Evolutionary conservation across 2,888 invertebrate species (phyloP), one percentile per base, ranked within the genome.

Genomic region (Chrysolina haemoptera): DNA sequence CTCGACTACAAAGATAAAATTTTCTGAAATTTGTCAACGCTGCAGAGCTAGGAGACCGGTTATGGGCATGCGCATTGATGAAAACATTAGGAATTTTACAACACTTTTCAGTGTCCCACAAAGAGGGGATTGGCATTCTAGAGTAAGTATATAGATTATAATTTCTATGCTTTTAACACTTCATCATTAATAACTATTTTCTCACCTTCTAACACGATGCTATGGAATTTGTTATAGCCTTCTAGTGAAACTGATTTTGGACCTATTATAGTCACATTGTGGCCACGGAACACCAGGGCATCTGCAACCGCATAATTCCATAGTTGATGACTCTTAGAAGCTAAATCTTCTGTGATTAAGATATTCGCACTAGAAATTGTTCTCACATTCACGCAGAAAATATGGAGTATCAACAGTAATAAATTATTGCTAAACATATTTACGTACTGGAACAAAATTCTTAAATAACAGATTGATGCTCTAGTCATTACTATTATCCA

Each of bases 201-300:
- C 35, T 53, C 12, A 66, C 66, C 66, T 66, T 66, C 66, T 14
- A 66, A 18, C 1, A 12, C 22, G n/a, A 66, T 48, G 40, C 27
- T 50, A 27, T 66, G 66, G 22, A 66, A 66, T 20, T 50, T 66
- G 2, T 35, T 18, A 16, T 66, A 6, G 20, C 53, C 18, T 11
- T 66, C 20, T 22, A 18, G 20, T n/a, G 66, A 50, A 16, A 66
- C 16, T 18, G 66, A 50, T 18, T 62, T 46, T 12, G 78, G 78
- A 35, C 77, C 78, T n/a, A 77, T 73, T 69, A 81, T 68, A 14
- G 81, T 81, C 11, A 79, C 71, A 41, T 81, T 80, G 64, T 81
- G 80, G 3, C 79, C 80, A 68, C 70, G 77, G 59, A 71, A 40
- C 5, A 76, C 65, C 46, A 81, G 64, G 0, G 73, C 80, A 40